These are phyloP conservation scores for Palloptera scutellata DNA, from an alignment of 2,888 invertebrate species.

Conservation along the genomic window DNA sequence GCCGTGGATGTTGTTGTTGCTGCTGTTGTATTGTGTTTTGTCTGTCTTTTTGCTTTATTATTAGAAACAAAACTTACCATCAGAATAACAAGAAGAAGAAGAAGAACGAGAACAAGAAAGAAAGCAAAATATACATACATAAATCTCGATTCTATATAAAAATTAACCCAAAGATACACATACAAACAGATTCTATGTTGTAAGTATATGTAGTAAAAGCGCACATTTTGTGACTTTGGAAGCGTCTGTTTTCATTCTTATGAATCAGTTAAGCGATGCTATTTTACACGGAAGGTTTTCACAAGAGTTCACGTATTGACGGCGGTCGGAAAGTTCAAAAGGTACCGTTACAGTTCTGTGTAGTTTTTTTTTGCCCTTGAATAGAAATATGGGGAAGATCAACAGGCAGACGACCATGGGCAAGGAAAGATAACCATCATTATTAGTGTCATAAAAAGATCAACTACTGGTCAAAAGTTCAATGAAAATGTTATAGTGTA, in stretches of 20 bases:
- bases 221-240: constrained; percentile 33
- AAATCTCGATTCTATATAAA: neutral
- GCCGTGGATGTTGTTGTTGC: neutral
- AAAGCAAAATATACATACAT: too few species aligned
- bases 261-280: constrained; percentile 49
- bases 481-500: too few species aligned
- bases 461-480: too few species aligned
- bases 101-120: neutral
- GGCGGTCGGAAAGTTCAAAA: constrained; percentile 38
- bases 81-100: too few species aligned
- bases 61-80: too few species aligned
- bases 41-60: too few species aligned
- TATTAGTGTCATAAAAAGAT: too few species aligned
- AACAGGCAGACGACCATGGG: neutral
- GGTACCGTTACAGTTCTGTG: constrained; percentile 35
- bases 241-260: constrained; percentile 36
- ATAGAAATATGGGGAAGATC: neutral
- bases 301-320: constrained; percentile 41
- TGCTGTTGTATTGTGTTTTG: neutral
- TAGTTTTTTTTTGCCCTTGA: neutral
- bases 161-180: constrained; percentile 34
- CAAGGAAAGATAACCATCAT: too few species aligned
- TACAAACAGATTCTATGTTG: constrained; percentile 19
- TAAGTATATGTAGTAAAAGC: constrained; percentile 15
- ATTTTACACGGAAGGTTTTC: constrained; percentile 50